Conservation (phyloP, 2,113 vertebrate genomes). For the Pluvialis apricaria region DNA sequence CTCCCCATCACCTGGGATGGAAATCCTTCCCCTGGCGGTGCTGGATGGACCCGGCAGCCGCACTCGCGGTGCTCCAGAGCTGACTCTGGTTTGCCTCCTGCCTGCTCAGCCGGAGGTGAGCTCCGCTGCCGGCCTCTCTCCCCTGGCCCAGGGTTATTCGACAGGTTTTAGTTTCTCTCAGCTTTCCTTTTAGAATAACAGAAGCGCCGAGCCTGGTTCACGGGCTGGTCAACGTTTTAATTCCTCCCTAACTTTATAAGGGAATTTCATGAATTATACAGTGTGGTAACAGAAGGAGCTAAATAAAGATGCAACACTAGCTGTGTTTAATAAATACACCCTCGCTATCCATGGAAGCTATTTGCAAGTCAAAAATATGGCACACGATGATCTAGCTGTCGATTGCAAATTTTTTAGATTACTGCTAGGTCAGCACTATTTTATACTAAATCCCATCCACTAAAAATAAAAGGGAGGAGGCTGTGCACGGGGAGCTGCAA, state of each 20-base stretch:
- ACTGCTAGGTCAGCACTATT: conserved; percentile 74
- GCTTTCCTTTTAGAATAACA: conserved; percentile 29
- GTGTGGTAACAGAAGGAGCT: conserved; percentile 66
- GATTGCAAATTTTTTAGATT: conserved; percentile 72
- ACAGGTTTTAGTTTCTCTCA: conserved; percentile 2
- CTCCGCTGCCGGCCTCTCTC: not conserved
- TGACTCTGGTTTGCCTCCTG: fast-evolving
- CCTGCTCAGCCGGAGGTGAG: not conserved
- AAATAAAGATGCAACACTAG: conserved; percentile 78
- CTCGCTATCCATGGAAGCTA: conserved; percentile 61
- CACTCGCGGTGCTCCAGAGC: not conserved
- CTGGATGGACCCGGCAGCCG: not conserved
- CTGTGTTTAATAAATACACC: conserved; percentile 67
- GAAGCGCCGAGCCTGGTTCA: conserved; percentile 36
- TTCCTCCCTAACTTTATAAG: conserved; percentile 35
- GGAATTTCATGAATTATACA: conserved; percentile 73
- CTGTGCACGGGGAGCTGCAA: conserved; percentile 10
- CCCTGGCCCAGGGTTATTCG: not conserved
- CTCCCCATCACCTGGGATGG: not conserved
- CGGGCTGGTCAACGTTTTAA: conserved; percentile 19
- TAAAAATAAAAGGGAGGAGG: conserved; percentile 16
- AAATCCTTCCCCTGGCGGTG: not conserved
- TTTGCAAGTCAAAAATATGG: conserved; percentile 77
- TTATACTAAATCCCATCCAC: conserved; percentile 38
- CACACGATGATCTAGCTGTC: conserved; percentile 70